Evolutionary conservation across 2,797 vertebrate genomes (phyloP), one percentile per base, ranked within the genome.

Genomic region (Podargus strigoides): DNA sequence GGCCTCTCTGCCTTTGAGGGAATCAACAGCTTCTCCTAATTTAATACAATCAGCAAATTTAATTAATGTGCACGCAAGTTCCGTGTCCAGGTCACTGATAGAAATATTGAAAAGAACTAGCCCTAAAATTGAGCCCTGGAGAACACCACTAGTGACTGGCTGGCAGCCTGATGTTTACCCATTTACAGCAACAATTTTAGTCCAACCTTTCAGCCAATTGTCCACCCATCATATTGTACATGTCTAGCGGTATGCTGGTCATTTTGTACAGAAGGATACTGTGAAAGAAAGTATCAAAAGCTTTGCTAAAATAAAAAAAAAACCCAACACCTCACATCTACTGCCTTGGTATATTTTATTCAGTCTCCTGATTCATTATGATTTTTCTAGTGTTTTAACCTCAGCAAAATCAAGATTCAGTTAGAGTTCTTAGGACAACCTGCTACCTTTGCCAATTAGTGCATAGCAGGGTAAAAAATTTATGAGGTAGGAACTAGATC

Each of bases 401-500:
- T 77, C 41, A 60, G 36, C 20, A 85, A 80, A 92, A 89, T 85
- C 82, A 92, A 85, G 47, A 85, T 92, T 90, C 52, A 46, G 7
- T 79, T 67, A 62, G 12, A 22, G 49, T 60, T 92, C 78, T 76
- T 53, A 47, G 50, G 56, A 80, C 75, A 87, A 80, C 27, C 27
- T 87, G 64, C 70, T 93, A 87, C 41, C 81, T 94, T 93, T 80
- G 30, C 18, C 89, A 90, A 64, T 95, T 92, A 92, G 41, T 72
- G 60, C 52, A 77, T 19, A 85, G 17, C 32, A 80, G 9, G 26
- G 62, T 95, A 72, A 92, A 95, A 95, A 62, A 89, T 80, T 78
- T 89, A 89, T 96, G 82, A 95, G 75, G n/a, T 90, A 81, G 60
- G 81, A 94, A 44, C 39, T 63, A 90, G 47, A 91, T 93, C 72